A percentile compares a stretch with the other conserved stretches of the same genome.
These are phyloP conservation scores for Nasonovia ribisnigri DNA, from an alignment of 2,888 invertebrate genomes.

Conservation along the genomic window DNA sequence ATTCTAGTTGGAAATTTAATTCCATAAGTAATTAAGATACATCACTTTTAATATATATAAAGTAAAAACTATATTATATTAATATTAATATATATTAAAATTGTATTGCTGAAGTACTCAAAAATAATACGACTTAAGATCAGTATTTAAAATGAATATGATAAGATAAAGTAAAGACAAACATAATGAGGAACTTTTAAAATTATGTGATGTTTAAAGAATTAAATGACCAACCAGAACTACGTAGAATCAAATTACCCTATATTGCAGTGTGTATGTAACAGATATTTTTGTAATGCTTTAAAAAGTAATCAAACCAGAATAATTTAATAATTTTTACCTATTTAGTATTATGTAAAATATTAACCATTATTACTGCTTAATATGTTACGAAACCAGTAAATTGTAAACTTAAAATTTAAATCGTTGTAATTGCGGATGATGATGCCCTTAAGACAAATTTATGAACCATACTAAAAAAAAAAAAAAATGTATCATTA, in stretches of 20 bases:
- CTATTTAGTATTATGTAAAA: not conserved
- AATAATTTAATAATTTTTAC: constrained; percentile 7
- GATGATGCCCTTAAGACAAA: not conserved
- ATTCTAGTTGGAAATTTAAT: not conserved
- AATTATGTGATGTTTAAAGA: not conserved
- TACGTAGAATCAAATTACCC: not conserved
- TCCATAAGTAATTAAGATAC: not conserved
- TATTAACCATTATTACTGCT: not conserved
- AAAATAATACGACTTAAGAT: not conserved
- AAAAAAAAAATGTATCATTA: not conserved
- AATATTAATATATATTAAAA: not conserved
- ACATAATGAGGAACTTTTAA: not conserved
- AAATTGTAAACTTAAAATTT: not conserved
- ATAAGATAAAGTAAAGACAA: not conserved
- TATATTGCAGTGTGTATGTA: not conserved
- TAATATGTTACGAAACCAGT: not conserved
- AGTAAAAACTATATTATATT: not conserved
- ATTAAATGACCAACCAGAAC: not conserved
- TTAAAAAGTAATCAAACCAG: not conserved
- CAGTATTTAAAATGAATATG: not conserved
- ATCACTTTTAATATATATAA: not conserved
- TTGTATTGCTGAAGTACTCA: not conserved
- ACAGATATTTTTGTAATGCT: not conserved
- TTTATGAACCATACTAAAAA: not conserved
- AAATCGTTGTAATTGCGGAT: not conserved